These are phyloP conservation scores for Polydrusus cervinus DNA, from an alignment of 2,888 invertebrate genomes.

Conservation along the genomic window DNA sequence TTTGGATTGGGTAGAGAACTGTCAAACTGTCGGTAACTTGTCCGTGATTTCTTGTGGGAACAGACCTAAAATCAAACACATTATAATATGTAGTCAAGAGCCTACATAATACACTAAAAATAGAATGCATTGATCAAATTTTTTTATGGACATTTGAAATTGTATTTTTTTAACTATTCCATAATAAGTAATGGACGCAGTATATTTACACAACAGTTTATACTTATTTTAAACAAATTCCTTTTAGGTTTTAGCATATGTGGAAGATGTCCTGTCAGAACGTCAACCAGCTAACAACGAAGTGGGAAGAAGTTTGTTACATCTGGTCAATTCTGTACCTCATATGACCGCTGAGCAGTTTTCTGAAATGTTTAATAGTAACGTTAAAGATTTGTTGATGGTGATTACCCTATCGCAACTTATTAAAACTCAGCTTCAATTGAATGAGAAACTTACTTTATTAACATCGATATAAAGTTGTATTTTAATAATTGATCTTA, in stretches of 20 bases:
- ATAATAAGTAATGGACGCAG: too few relatives aligned
- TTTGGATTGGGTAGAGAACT: too few relatives aligned
- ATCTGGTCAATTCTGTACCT: conserved; percentile 93
- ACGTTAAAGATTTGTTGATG: conserved; percentile 98
- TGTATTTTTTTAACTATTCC: too few relatives aligned
- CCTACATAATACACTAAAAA: too few relatives aligned
- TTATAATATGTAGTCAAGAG: too few relatives aligned
- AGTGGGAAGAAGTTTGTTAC: conserved; percentile 91
- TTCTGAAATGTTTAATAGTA: conserved; percentile 95
- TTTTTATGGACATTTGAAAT: too few relatives aligned
- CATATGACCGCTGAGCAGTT: conserved; percentile 93
- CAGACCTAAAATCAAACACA: too few relatives aligned
- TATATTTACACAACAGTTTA: too few relatives aligned
- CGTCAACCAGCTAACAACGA: conserved; percentile 86
- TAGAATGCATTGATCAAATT: too few relatives aligned
- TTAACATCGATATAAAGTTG: conserved; percentile 79
- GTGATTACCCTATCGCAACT: conserved; percentile 96
- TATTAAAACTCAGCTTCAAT: conserved; percentile 95
- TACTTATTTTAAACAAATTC: too few relatives aligned
- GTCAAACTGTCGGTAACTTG: too few relatives aligned
- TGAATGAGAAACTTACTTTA: conserved; percentile 96
- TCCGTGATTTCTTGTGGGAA: too few relatives aligned
- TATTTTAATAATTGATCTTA: neutral
- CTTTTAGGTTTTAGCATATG: conserved; percentile 80
- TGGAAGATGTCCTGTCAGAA: conserved; percentile 93